Percentiles rank a stretch among this genome's conserved stretches.
phyloP scores from a whole-genome alignment of 2,888 invertebrate genomes.

The Zaprionus obscuricornis region DNA sequence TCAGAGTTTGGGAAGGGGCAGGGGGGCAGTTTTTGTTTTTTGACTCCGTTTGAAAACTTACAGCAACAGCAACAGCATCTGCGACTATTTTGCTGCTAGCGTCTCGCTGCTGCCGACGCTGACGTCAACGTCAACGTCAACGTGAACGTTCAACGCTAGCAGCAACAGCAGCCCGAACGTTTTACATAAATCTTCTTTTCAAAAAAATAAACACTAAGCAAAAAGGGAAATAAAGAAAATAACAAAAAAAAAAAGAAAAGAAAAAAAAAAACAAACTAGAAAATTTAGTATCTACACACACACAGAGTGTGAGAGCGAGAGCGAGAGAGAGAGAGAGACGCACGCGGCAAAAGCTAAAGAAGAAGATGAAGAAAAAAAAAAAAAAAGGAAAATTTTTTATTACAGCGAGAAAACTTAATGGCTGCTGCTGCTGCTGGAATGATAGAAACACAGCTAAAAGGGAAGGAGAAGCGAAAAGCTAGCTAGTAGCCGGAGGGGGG shows the following conservation, averaged over 20 bases:
- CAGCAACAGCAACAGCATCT: conserved; percentile 79
- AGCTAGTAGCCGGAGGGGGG: conserved; percentile 12
- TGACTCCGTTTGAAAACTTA: conserved; percentile 68
- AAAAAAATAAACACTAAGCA: conserved; percentile 82
- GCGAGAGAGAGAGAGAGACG: no score
- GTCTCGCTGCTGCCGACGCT: conserved; percentile 16
- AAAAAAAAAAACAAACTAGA: conserved; percentile 72
- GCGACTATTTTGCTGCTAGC: conserved; percentile 69
- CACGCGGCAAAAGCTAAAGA: no score
- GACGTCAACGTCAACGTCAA: conserved; percentile 21
- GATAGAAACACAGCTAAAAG: background rate
- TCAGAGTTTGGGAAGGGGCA: background rate
- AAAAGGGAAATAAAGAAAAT: conserved; percentile 54
- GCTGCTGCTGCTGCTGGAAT: conserved; percentile 52
- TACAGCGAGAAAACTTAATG: conserved; percentile 82
- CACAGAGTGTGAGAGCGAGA: no score
- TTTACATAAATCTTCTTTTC: conserved; percentile 83
- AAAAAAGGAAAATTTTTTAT: conserved; percentile 80
- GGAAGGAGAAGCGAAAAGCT: conserved; percentile 2
- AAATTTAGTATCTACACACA: conserved; percentile 78
- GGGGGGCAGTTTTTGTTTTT: conserved; percentile 32
- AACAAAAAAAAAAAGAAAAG: conserved; percentile 45
- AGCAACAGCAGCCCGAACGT: conserved; percentile 52
- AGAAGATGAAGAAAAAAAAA: no score
- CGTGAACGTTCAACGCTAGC: background rate